Percentiles rank a stretch among this genome's conserved stretches.
These are phyloP conservation scores for Metopia argyrocephala DNA, from an alignment of 2,888 invertebrate genomes.

Conservation along the genomic window DNA sequence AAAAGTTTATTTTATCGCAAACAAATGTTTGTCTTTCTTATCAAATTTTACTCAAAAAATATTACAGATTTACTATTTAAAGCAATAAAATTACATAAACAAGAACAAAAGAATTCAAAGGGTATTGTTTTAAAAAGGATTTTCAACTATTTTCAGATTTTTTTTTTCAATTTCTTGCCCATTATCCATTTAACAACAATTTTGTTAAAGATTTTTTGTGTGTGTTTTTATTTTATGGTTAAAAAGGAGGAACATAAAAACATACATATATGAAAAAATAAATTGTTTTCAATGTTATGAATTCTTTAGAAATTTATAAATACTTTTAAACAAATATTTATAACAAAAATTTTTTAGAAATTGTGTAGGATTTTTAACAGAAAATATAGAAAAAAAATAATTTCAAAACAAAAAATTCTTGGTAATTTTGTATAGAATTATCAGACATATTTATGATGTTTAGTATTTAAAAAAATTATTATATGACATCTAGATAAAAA, in stretches of 20 bases:
- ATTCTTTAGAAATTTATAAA: neutral
- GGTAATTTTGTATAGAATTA: neutral
- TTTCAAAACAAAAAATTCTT: neutral
- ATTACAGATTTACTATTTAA: neutral
- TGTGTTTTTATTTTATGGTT: neutral
- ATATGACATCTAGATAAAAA: neutral
- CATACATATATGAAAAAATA: neutral
- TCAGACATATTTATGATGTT: neutral
- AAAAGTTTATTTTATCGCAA: neutral
- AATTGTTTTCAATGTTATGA: neutral
- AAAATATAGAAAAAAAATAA: neutral
- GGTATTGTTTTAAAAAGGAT: neutral
- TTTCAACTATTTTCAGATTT: neutral
- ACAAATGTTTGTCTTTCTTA: neutral
- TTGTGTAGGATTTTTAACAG: too few species aligned
- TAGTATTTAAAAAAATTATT: neutral
- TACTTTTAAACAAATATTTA: neutral
- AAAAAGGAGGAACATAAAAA: neutral
- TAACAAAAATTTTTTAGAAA: neutral
- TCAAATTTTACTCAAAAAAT: neutral
- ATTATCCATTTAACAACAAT: neutral
- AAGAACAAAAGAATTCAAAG: neutral
- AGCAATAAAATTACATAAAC: neutral
- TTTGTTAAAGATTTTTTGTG: too few species aligned
- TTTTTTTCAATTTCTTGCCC: neutral